phyloP scores from a whole-genome alignment of 2,888 invertebrate species.

The Aphrophora alni region DNA sequence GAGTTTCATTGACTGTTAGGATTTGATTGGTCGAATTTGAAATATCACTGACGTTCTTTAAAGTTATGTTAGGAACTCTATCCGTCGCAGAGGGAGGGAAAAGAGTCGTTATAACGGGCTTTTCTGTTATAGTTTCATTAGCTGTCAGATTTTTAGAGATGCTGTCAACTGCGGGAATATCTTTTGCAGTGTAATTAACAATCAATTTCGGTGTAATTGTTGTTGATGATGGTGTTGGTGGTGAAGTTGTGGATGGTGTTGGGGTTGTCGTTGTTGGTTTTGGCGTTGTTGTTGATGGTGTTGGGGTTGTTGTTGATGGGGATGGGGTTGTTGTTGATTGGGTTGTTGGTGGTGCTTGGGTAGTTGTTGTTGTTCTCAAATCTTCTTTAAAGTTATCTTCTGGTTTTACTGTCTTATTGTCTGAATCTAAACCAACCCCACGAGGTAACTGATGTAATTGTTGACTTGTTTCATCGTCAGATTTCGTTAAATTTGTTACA shows the following conservation, averaged over 20 bases:
- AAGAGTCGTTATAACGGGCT: background rate
- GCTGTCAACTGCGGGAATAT: background rate
- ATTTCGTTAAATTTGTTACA: background rate
- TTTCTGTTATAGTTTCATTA: background rate
- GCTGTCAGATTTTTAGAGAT: background rate
- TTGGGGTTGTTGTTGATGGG: conserved; percentile 13
- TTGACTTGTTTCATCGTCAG: background rate
- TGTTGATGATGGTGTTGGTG: background rate
- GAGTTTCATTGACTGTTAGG: background rate
- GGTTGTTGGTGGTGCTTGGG: conserved; percentile 13
- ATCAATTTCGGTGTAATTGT: background rate
- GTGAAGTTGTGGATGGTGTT: background rate
- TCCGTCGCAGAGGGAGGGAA: background rate
- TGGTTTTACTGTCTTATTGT: background rate
- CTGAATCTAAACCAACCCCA: background rate
- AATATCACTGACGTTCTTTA: background rate
- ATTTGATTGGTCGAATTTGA: background rate
- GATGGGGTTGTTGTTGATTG: conserved; percentile 6
- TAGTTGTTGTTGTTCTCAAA: background rate
- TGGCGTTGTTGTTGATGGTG: background rate
- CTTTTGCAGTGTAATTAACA: background rate
- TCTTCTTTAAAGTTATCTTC: no score
- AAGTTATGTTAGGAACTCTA: background rate
- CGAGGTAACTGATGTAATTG: background rate
- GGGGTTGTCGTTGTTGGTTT: background rate